Evolutionary conservation across 92 coral and sea anemone genomes (phyloP), one percentile per base, ranked within the genome.

Genomic region (Phenganax marumi): DNA sequence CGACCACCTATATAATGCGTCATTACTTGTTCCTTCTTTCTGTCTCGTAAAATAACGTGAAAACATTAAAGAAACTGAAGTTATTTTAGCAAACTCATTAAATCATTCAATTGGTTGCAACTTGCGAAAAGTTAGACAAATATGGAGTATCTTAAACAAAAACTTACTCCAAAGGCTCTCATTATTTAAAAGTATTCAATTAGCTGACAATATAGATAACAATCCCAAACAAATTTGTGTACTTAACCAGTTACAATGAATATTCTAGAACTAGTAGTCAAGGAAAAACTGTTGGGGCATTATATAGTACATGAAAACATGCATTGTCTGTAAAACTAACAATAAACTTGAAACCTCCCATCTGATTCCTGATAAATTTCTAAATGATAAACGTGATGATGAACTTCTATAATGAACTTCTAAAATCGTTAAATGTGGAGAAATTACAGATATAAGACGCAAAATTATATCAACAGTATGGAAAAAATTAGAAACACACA

Each of bases 161-260:
- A 64, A 25, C 48, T 23, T 4, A 18, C 12, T 10, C 14, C 8
- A 23, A 1, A 64, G 8, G 47, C 14, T 64, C 33, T 46, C 33
- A 12, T 64, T 64, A 64, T 23, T 64, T 48, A 11, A 64, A 64
- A 64, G 23, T 23, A 64, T 64, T 64, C 70, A 64, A 64, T 64
- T 64, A 64, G 46, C 70, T n/a, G 33, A 23, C 33, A 64, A 64
- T 64, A 64, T 11, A 25, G 46, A 23, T 10, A 64, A 64, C 8
- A 12, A 64, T n/a, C n/a, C n/a, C n/a, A n/a, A n/a, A 64, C 8
- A 8, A 64, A 64, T 8, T 64, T 64, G 13, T 64, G 70, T 64
- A 64, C 70, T 25, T 19, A 26, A 64, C 22, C 22, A n/a, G 23
- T 46, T 6, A n/a, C 70, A 25, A 8, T 46, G 48, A n/a, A 10